Evolutionary conservation across 1,140 invertebrate species (phyloP).

Genomic region (Cylas formicarius): DNA sequence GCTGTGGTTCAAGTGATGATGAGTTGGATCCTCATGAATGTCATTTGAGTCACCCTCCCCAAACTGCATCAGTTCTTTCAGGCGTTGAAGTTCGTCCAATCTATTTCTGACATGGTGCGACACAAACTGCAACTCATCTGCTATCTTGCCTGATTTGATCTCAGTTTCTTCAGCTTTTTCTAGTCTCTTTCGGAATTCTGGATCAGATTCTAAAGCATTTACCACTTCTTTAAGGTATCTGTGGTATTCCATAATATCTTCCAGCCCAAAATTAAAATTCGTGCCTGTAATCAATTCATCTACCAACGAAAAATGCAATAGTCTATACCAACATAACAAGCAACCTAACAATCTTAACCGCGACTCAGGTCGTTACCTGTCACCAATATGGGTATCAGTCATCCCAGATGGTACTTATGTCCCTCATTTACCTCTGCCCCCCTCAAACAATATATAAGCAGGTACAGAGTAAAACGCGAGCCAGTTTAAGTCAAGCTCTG

Average conservation of each 20-base stretch:
- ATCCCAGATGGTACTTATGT: too few species aligned
- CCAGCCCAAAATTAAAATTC: too few species aligned
- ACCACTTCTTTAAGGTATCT: slow-evolving; percentile 83
- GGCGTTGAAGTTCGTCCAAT: slow-evolving; percentile 82
- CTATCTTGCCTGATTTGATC: slow-evolving; percentile 82
- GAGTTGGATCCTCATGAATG: slow-evolving; percentile 35
- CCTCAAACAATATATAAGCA: too few species aligned
- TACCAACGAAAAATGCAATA: too few species aligned
- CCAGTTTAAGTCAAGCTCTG: too few species aligned
- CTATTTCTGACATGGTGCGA: slow-evolving; percentile 22
- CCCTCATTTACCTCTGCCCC: too few species aligned
- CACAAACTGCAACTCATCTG: slow-evolving; percentile 79
- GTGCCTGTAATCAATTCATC: too few species aligned
- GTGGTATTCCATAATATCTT: slow-evolving; percentile 65
- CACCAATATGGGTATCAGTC: too few species aligned
- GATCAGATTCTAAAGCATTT: slow-evolving; percentile 74
- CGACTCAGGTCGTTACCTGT: too few species aligned
- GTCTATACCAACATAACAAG: too few species aligned
- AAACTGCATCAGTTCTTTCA: slow-evolving; percentile 65
- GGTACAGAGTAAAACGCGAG: too few species aligned
- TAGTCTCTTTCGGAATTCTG: slow-evolving; percentile 71
- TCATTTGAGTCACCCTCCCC: slow-evolving; percentile 45
- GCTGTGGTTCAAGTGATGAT: slow-evolving; percentile 77
- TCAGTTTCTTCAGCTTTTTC: slow-evolving; percentile 73
- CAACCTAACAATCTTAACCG: too few species aligned